Conservation (phyloP, 2,888 invertebrate species). For the Calliopum simillimum region DNA sequence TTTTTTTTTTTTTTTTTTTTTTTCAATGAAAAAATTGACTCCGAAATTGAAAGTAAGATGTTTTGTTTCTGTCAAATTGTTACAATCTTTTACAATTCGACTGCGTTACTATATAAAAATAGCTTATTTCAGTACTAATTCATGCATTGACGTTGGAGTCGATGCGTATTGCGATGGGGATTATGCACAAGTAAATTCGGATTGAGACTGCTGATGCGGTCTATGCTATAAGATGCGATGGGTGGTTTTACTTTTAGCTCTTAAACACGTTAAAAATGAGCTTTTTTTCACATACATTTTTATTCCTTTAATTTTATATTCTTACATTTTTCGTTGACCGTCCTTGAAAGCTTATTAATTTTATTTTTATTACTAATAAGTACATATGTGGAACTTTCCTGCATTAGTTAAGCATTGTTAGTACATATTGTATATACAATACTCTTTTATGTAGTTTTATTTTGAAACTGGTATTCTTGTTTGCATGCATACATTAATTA, state of each 20-base stretch:
- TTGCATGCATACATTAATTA: slow-evolving; percentile 27
- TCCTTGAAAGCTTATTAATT: slow-evolving; percentile 59
- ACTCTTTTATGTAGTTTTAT: background rate
- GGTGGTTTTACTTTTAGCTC: background rate
- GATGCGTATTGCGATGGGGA: too few relatives aligned
- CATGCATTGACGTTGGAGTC: too few relatives aligned
- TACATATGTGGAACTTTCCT: background rate
- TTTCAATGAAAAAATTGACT: too few relatives aligned
- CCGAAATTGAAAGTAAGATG: too few relatives aligned
- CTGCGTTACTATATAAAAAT: too few relatives aligned
- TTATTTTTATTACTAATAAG: slow-evolving; percentile 26
- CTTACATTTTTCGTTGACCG: slow-evolving; percentile 57
- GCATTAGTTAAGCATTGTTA: background rate
- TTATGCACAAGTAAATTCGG: too few relatives aligned
- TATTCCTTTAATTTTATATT: background rate
- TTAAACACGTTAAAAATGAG: background rate
- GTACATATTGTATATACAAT: too few relatives aligned
- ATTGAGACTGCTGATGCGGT: too few relatives aligned
- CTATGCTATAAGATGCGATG: background rate
- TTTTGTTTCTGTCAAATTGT: too few relatives aligned
- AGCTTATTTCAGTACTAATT: too few relatives aligned
- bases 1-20: too few relatives aligned
- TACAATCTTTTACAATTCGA: too few relatives aligned
- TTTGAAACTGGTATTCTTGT: slow-evolving; percentile 29
- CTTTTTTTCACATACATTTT: background rate